Percentiles rank a stretch among this genome's conserved stretches.
Conservation (phyloP, 2,113 vertebrate species). For the Colaptes auratus region DNA sequence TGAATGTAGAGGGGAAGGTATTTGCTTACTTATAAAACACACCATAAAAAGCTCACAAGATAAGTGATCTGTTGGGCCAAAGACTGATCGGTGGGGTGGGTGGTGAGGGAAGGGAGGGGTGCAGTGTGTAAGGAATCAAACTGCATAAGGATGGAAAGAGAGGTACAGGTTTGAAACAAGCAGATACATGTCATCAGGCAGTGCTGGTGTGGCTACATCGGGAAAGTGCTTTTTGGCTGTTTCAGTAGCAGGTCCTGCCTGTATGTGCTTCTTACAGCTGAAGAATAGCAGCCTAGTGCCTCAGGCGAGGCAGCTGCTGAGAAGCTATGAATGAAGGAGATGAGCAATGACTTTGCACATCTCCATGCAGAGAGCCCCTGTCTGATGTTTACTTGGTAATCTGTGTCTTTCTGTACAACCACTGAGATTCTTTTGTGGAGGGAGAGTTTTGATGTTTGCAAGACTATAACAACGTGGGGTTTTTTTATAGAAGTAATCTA, state of each 20-base stretch:
- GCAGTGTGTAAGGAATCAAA: not conserved
- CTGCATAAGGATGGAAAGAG: not conserved
- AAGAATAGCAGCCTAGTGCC: not conserved
- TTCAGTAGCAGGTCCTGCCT: not conserved
- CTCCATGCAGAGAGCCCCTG: not conserved
- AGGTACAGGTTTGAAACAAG: not conserved
- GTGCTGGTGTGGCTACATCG: not conserved
- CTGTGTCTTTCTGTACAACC: not conserved
- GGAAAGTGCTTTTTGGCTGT: not conserved
- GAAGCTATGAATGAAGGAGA: not conserved
- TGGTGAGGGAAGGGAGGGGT: not conserved
- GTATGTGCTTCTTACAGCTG: not conserved
- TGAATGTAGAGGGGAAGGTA: not conserved
- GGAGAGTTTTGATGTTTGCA: not conserved
- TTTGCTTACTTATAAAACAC: not conserved
- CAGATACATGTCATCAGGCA: fast-evolving
- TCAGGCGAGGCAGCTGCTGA: not conserved
- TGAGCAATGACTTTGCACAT: not conserved
- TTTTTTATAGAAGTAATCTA: not conserved
- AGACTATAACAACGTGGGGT: not conserved
- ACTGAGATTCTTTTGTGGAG: not conserved
- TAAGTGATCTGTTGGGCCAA: not conserved
- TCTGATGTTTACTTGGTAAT: not conserved
- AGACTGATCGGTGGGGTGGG: not conserved
- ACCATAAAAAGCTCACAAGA: not conserved